Percentiles rank a stretch among this genome's conserved stretches.
Evolutionary conservation across 2,888 invertebrate species (phyloP).

Genomic region (Dynastes tityus): DNA sequence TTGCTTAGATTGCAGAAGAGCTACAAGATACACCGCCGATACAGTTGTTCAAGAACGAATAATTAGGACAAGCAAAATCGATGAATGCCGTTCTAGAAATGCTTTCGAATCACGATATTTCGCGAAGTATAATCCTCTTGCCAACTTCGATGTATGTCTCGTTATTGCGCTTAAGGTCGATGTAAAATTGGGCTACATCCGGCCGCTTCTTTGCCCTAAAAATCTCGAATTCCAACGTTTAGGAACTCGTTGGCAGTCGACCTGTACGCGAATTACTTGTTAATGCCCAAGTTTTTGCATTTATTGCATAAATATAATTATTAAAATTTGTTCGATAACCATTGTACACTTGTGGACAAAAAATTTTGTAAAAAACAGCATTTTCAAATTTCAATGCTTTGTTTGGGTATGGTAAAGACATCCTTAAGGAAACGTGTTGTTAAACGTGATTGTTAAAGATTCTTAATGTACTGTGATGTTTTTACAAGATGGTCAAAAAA

Average conservation of each 20-base stretch:
- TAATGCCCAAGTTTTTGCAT: too few species aligned
- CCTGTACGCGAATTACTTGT: too few species aligned
- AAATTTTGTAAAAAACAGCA: too few species aligned
- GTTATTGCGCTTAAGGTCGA: constrained; percentile 13
- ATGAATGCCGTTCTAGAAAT: constrained; percentile 39
- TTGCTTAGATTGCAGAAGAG: constrained; percentile 29
- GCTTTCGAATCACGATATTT: constrained; percentile 36
- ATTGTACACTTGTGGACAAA: too few species aligned
- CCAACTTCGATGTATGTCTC: constrained; percentile 15
- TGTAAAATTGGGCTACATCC: constrained; percentile 30
- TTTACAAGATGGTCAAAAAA: too few species aligned
- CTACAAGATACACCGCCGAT: constrained; percentile 18
- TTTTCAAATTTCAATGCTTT: too few species aligned
- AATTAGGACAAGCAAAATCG: constrained; percentile 40
- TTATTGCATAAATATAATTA: too few species aligned
- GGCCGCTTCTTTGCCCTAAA: constrained; percentile 5
- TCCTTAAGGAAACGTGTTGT: too few species aligned
- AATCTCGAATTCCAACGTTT: background rate
- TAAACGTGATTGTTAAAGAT: too few species aligned
- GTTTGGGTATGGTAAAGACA: too few species aligned
- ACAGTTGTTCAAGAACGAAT: constrained; percentile 33
- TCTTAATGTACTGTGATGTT: too few species aligned
- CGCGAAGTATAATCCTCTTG: constrained; percentile 21
- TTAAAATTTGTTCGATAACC: too few species aligned
- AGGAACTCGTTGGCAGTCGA: background rate